Base-by-base conservation (phyloP, 2,888 invertebrate species). In the Leptarthrus brevirostris region DNA sequence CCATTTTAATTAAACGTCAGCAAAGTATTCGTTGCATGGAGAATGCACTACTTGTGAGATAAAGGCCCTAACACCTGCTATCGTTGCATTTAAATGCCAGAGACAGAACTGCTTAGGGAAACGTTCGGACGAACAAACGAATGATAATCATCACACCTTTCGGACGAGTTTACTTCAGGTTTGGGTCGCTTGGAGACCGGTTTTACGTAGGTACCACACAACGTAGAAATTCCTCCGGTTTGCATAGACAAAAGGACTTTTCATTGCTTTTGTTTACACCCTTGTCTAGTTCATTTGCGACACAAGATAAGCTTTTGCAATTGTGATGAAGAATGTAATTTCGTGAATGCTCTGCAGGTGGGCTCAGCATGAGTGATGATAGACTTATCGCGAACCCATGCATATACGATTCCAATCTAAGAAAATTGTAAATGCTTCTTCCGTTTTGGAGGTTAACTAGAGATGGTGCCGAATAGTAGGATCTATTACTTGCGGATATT, bases 1-100 rank as follows among this genome's bases (percentile, higher is more conserved):
- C 44, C 44, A 64, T 64, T 64, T 64, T 64, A 64, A 64, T 64
- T 64, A 64, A 64, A 64, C n/a, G 64, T 64, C 64, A 64, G 64
- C 64, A 47, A 44, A 64, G 64, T 44, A 64, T 64, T 64, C 64
- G 64, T 44, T 36, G 4, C 4, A 10, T n/a, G 44, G 61, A 34
- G 64, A 64, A 64, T 64, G 64, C 64, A 44, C 64, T 44, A 2
- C 47, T 64, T 24, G 2, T 64, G 64, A 64, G 44, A 64, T 64
- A 64, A 64, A 64, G 64, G 44, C 14, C 44, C 64, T 64, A 64
- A 47, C 64, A 64, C 64, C 64, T 64, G 64, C 64, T 64, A 24
- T 64, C 44, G 16, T 47, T 47, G 47, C 64, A 47, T 64, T 64
- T 64, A 64, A 64, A 44, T 44, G 64, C 24, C 24, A 24, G 44